phyloP scores from a whole-genome alignment of 2,797 vertebrate species.

The Melopsittacus undulatus region DNA sequence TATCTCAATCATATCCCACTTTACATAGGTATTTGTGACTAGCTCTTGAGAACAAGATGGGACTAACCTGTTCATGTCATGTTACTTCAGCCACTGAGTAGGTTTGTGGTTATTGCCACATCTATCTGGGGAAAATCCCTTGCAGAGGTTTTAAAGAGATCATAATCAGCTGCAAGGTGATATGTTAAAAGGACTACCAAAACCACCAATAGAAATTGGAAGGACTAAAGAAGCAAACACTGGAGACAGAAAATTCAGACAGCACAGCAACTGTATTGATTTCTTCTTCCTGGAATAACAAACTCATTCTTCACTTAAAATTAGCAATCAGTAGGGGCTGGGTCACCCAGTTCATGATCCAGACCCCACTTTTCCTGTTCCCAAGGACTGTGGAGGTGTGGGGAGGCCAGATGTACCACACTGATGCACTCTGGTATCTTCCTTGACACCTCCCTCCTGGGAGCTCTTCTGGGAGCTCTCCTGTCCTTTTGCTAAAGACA shows the following conservation, averaged over 20 bases:
- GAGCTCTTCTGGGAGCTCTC: neutral
- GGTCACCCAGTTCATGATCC: fast-evolving
- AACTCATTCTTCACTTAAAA: neutral
- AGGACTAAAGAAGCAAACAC: neutral
- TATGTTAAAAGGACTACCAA: slow-evolving; percentile 13
- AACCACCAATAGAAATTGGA: neutral
- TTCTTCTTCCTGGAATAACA: slow-evolving; percentile 6
- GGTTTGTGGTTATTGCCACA: neutral
- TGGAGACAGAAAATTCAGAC: neutral
- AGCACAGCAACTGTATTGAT: neutral
- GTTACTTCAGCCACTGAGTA: neutral
- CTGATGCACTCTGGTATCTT: neutral
- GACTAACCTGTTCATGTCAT: neutral
- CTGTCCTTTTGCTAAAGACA: neutral
- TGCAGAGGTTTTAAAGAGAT: neutral
- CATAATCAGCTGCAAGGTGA: neutral
- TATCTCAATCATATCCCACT: neutral
- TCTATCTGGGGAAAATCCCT: neutral
- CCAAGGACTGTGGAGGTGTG: fast-evolving
- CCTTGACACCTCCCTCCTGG: neutral
- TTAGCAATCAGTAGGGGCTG: neutral
- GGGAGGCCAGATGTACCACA: neutral
- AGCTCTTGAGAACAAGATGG: neutral
- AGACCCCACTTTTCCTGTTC: neutral
- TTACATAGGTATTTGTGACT: neutral